Evolutionary conservation across 2,888 invertebrate genomes (phyloP).

Genomic region (Syrphus vitripennis): DNA sequence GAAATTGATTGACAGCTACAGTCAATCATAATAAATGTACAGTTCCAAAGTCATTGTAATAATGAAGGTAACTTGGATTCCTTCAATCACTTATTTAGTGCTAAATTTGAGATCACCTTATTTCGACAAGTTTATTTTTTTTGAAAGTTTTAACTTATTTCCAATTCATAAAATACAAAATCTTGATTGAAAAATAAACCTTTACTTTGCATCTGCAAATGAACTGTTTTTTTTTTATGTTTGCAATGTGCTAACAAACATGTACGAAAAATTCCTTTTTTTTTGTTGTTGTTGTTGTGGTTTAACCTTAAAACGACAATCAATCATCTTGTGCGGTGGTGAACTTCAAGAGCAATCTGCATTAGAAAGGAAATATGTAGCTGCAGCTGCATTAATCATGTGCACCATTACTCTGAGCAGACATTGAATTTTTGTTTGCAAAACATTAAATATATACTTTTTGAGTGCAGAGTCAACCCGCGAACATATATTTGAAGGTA

Average conservation of each 20-base stretch:
- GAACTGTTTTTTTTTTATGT: background rate
- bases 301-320: conserved; percentile 66
- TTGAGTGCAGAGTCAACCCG: conserved; percentile 49
- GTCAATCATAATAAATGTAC: no score
- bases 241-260: background rate
- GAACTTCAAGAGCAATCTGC: conserved; percentile 59
- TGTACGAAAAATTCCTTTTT: background rate
- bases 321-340: conserved; percentile 51
- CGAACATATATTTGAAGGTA: background rate
- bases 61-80: no score
- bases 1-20: no score
- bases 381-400: conserved; percentile 5
- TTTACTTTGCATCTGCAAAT: conserved; percentile 10
- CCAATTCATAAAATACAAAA: background rate
- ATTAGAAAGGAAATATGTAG: conserved; percentile 67
- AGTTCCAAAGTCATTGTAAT: no score
- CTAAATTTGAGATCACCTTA: no score
- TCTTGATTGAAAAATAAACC: conserved; percentile 33
- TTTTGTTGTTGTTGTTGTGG: conserved; percentile 21
- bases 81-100: no score
- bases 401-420: background rate
- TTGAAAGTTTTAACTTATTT: no score
- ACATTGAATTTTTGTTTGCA: background rate
- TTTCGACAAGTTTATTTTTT: no score
- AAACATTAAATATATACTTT: conserved; percentile 1